Base-by-base conservation (phyloP, 2,797 vertebrate genomes). In the Sciurus carolinensis region DNA sequence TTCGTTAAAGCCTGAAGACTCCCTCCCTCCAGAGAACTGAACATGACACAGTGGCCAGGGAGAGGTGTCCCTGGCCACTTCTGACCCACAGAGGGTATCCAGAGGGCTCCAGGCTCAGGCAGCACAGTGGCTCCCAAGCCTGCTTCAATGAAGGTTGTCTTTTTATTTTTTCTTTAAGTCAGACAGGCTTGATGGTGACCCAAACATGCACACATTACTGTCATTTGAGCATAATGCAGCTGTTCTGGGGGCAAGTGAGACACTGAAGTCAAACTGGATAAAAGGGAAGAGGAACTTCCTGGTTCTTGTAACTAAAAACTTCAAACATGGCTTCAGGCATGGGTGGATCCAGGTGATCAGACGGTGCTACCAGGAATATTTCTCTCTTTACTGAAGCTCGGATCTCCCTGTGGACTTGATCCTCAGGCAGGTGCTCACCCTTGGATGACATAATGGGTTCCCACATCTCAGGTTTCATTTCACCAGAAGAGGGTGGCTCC, bases 131-230 rank as follows among this genome's bases (percentile, higher is more conserved):
- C 39, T 28, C 64, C 64, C 72, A 26, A 4, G 10, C 12, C 0
- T 7, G 52, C 36, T 52, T 42, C 33, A 2, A 30, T 3, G 11
- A 7, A 1, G 6, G 39, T 33, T 18, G 4, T 50, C 30, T 52
- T 44, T 33, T 39, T 5, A 26, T 15, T 39, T 18, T 42, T 17
- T 33, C 36, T 15, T 20, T 3, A 71, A n/a, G 39, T 50, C 72
- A 36, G n/a, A 33, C 64, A 22, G 69, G 22, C n/a, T 42, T 36
- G 11, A 30, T 20, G 36, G 11, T 15, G 20, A 44, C 1, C 44
- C 33, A 28, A 64, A 26, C 24, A 26, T 20, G 22, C 33, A 0
- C 22, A 33, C 0, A 1, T 1, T 1, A 1, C 3, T 52, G 33
- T 36, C 22, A 4, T 36, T 12, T 2, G 18, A 18, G 72, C 22